phyloP scores from a whole-genome alignment of 1,140 invertebrate genomes.

The Calosoma granatense region DNA sequence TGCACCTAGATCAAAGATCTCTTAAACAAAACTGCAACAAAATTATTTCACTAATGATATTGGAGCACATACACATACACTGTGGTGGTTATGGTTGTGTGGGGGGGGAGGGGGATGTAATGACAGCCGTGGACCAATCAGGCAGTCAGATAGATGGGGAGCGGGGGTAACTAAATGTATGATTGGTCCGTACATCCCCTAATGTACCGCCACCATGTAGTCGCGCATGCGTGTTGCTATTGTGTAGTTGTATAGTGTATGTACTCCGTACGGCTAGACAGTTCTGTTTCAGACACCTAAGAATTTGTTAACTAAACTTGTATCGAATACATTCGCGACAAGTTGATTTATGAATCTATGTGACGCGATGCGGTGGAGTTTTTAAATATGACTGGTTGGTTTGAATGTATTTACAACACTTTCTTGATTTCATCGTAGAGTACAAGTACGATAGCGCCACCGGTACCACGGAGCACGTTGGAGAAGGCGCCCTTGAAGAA shows the following conservation, averaged over 20 bases:
- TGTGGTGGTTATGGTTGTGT: too few relatives aligned
- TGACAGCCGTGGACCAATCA: constrained; percentile 1
- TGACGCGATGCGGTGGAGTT: background rate
- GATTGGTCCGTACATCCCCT: background rate
- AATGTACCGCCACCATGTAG: background rate
- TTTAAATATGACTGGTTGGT: background rate
- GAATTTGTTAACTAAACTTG: constrained; percentile 1
- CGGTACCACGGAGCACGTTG: constrained; percentile 67
- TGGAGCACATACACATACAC: background rate
- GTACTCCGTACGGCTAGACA: too few relatives aligned
- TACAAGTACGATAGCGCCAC: constrained; percentile 67
- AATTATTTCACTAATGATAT: background rate
- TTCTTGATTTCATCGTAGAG: constrained; percentile 69
- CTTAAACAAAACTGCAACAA: background rate
- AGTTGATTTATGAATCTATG: constrained; percentile 2
- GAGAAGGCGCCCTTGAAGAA: constrained; percentile 79
- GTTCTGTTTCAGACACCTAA: background rate
- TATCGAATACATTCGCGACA: background rate
- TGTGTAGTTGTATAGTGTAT: background rate
- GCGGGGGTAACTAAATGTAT: background rate
- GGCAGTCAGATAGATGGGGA: background rate
- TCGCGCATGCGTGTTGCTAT: too few relatives aligned
- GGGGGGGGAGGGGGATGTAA: too few relatives aligned
- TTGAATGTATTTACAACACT: constrained; percentile 37
- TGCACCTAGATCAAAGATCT: background rate